Conservation (phyloP, 2,113 vertebrate genomes). For the Vidua macroura region DNA sequence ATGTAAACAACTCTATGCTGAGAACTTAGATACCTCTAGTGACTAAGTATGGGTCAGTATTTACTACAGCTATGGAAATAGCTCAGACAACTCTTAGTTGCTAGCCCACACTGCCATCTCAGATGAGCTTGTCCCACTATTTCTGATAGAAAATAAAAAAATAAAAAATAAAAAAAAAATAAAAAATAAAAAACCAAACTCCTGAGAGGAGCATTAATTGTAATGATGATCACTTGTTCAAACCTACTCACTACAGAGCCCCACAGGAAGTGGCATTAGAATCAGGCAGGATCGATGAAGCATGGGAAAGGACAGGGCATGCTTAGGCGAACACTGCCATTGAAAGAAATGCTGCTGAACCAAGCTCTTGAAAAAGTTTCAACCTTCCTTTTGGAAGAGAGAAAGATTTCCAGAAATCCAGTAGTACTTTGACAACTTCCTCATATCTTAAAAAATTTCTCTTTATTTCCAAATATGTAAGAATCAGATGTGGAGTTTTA, state of each 20-base stretch:
- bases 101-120: neutral
- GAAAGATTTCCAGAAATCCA: neutral
- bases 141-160: neutral
- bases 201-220: neutral
- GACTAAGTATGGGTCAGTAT: neutral
- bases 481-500: neutral
- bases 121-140: neutral
- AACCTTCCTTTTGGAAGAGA: neutral
- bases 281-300: neutral
- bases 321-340: neutral
- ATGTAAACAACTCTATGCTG: neutral
- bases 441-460: neutral
- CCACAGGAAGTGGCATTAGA: neutral
- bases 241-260: neutral
- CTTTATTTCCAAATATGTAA: neutral
- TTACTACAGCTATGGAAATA: neutral
- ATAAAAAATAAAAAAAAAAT: neutral
- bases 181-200: neutral
- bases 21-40: neutral
- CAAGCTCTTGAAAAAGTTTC: neutral
- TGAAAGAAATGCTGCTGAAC: neutral
- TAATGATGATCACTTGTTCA: neutral
- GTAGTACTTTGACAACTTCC: neutral
- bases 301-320: neutral
- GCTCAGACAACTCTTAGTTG: neutral